Evolutionary conservation across 2,888 invertebrate species (phyloP), one percentile per base, ranked within the genome.

Genomic region (Polietes domitor): DNA sequence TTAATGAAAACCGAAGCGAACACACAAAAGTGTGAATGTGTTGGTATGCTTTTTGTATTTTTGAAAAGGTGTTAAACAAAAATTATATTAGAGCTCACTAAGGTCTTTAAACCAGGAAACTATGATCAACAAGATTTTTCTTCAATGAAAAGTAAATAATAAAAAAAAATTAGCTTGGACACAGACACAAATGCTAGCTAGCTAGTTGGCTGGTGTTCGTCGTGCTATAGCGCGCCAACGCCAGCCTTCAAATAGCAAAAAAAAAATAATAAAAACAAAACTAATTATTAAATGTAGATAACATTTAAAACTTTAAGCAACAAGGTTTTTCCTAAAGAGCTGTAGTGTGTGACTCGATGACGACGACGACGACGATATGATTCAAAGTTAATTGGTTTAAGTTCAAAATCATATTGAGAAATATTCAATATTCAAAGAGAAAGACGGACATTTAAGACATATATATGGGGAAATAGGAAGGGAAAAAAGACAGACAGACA

Each of bases 41-140:
- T 53, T 21, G 2, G 53, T 5, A 9, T 19, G n/a, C n/a, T 65
- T 32, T 65, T 65, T 19, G 7, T 19, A n/a, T 37, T 68, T 53
- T 61, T 58, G 10, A 55, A 79, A 77, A 80, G 77, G 73, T 77
- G 77, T 80, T 83, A 80, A 80, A 41, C 68, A 37, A 65, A 21
- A n/a, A 17, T 21, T 53, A 17, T 19, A 61, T 43, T 72, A 58
- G 68, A 19, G 17, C 41, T 37, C 41, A 24, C 71, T 68, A 84
- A 84, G 84, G 81, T 84, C 78, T 84, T 79, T 73, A 79, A 84
- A 84, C 78, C 84, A 84, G 84, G 84, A 84, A 84, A 84, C 73
- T 78, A 47, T 77, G 58, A 73, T 3, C 24, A 55, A 26, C 55
- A 70, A 80, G 76, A 79, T 79, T 84, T 84, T 84, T 84, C 81